Percentiles rank a stretch among this genome's conserved stretches.
phyloP scores from a whole-genome alignment of 2,113 vertebrate species.

The Cyrtonyx montezumae region DNA sequence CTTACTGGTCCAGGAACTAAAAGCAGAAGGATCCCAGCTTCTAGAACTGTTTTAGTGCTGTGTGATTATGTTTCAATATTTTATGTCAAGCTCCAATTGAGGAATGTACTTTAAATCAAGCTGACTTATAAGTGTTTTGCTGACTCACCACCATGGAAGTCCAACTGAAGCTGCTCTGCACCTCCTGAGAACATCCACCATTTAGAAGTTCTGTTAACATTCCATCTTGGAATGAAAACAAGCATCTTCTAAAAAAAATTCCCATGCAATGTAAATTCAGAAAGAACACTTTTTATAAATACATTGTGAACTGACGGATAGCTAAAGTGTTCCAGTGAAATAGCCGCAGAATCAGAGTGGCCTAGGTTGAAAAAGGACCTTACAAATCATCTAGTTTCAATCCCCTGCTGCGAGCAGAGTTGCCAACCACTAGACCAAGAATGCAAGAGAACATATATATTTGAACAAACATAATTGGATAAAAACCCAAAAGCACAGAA shows the following conservation, averaged over 20 bases:
- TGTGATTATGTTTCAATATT: slow-evolving; percentile 4
- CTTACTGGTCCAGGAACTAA: neutral
- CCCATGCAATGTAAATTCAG: neutral
- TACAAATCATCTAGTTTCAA: no score
- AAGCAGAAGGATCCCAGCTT: neutral
- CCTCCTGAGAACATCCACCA: neutral
- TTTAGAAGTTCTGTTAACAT: neutral
- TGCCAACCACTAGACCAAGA: no score
- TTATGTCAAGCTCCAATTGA: neutral
- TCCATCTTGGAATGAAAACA: slow-evolving; percentile 1
- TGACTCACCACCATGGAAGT: slow-evolving; percentile 2
- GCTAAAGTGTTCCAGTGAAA: neutral
- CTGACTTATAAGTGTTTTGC: neutral
- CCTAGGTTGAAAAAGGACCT: no score
- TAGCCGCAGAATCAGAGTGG: neutral
- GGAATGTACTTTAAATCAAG: slow-evolving; percentile 2
- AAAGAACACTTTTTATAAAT: neutral
- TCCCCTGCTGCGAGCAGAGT: no score
- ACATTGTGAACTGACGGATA: neutral
- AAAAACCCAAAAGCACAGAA: neutral
- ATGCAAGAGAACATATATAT: neutral
- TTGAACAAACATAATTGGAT: neutral
- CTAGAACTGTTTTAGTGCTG: neutral
- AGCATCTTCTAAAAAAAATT: neutral
- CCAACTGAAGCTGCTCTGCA: neutral